Conservation (phyloP, 2,888 invertebrate species). For the Xylota sylvarum region DNA sequence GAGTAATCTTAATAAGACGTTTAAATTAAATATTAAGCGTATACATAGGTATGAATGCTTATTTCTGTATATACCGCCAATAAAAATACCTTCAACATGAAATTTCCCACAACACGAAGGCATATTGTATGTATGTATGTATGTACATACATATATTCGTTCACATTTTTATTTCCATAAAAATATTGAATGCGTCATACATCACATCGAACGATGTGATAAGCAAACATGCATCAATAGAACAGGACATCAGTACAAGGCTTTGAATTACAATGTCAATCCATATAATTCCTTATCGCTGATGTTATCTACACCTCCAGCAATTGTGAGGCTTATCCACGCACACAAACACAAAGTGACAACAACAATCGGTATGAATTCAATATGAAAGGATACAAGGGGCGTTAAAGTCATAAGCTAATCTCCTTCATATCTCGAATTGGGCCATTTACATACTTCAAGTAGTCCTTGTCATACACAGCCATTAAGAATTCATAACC, state of each 20-base stretch:
- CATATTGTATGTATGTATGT: background rate
- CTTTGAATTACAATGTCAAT: conserved; percentile 56
- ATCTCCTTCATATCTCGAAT: conserved; percentile 48
- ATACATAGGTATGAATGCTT: too few species aligned
- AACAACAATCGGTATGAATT: conserved; percentile 9
- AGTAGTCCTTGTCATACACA: conserved; percentile 62
- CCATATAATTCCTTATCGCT: conserved; percentile 46
- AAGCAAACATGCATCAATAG: conserved; percentile 31
- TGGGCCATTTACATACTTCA: conserved; percentile 55
- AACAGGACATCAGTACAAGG: conserved; percentile 52
- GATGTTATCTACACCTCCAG: conserved; percentile 57
- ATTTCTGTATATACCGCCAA: background rate
- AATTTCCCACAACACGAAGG: conserved; percentile 5
- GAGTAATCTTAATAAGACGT: too few species aligned
- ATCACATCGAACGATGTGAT: conserved; percentile 36
- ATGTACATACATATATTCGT: too few species aligned
- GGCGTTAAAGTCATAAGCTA: conserved; percentile 64
- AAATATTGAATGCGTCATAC: conserved; percentile 42
- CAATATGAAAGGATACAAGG: conserved; percentile 63
- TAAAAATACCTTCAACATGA: conserved; percentile 10
- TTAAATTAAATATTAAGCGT: too few species aligned
- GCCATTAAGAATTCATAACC: conserved; percentile 33
- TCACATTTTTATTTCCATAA: background rate
- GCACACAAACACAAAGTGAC: background rate
- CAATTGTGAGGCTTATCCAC: conserved; percentile 49